phyloP scores from a whole-genome alignment of 2,113 vertebrate species.

The Anguilla japonica region DNA sequence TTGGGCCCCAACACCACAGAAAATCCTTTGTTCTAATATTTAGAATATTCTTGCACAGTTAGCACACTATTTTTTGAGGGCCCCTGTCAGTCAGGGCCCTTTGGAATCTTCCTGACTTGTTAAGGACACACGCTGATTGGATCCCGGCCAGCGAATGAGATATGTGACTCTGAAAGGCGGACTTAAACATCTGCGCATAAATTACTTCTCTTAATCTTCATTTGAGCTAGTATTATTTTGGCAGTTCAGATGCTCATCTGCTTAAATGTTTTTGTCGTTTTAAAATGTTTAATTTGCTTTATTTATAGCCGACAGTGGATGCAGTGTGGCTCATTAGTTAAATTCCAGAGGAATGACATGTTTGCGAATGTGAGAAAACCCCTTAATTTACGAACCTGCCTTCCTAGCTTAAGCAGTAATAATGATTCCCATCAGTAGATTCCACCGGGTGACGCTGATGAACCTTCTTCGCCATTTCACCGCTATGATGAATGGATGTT shows the following conservation, averaged over 20 bases:
- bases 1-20: no score
- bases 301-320: background rate
- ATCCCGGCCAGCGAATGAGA: background rate
- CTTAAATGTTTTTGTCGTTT: conserved; percentile 30
- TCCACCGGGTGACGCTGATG: background rate
- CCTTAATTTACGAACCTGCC: conserved; percentile 13
- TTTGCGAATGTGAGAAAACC: conserved; percentile 31
- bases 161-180: background rate
- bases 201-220: conserved; percentile 24
- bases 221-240: background rate
- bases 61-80: no score
- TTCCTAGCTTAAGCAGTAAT: conserved; percentile 18
- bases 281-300: conserved; percentile 38
- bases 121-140: background rate
- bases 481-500: background rate
- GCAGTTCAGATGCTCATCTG: conserved; percentile 17
- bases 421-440: conserved; percentile 11
- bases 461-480: background rate
- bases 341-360: conserved; percentile 26
- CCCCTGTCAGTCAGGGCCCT: no score
- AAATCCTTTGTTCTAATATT: no score
- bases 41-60: no score
- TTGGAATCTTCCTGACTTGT: background rate
- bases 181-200: conserved; percentile 41
- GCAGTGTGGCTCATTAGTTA: conserved; percentile 31